Conservation (phyloP, 2,797 vertebrate genomes). For the Balearica regulorum region DNA sequence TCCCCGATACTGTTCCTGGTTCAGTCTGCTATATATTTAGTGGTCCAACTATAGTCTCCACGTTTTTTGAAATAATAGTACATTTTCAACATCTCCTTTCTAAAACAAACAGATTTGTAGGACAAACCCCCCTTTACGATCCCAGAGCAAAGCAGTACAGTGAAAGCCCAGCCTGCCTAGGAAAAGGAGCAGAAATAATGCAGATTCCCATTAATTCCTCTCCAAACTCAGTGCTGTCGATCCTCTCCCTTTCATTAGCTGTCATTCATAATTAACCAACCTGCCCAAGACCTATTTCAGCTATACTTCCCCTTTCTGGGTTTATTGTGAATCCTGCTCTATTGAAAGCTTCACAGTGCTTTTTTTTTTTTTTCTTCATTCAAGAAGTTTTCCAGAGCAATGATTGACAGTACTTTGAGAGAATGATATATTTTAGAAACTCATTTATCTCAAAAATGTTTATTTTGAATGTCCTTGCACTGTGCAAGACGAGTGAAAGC, state of each 20-base stretch:
- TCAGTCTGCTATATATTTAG: not conserved
- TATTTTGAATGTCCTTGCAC: not conserved
- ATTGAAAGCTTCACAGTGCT: not conserved
- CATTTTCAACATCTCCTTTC: not conserved
- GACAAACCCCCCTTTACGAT: not conserved
- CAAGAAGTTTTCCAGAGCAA: constrained; percentile 39
- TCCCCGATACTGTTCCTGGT: not conserved
- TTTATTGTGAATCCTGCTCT: not conserved
- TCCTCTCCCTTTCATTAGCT: constrained; percentile 42
- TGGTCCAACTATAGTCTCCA: not conserved
- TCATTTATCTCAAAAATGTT: not conserved
- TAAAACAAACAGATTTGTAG: not conserved
- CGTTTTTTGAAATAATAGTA: not conserved
- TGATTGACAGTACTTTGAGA: not conserved
- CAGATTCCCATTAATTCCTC: constrained; percentile 1
- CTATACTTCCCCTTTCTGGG: not conserved
- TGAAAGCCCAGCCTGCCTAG: not conserved
- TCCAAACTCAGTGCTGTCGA: not conserved
- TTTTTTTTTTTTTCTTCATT: constrained; percentile 39
- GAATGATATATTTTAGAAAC: constrained; percentile 13
- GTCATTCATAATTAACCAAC: constrained; percentile 36
- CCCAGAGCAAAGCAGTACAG: not conserved
- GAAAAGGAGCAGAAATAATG: constrained; percentile 28
- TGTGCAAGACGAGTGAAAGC: not conserved
- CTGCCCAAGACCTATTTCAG: not conserved